A percentile compares a stretch with the other conserved stretches of the same genome.
Evolutionary conservation across 2,888 invertebrate genomes (phyloP).

Genomic region (Seira ritae): DNA sequence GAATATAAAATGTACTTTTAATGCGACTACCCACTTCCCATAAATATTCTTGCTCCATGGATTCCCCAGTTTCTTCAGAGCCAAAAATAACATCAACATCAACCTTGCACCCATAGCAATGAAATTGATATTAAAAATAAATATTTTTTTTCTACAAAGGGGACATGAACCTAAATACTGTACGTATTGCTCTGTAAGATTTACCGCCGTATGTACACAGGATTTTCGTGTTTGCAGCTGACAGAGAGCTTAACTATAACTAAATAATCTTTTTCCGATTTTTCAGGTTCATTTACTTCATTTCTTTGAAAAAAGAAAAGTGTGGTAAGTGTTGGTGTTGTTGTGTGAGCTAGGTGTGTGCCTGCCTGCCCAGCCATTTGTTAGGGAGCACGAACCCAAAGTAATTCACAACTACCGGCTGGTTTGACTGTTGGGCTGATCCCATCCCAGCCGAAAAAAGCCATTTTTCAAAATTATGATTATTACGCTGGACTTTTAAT

Average conservation of each 20-base stretch:
- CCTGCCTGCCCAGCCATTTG: background rate
- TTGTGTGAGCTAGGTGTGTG: background rate
- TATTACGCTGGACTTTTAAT: constrained; percentile 59
- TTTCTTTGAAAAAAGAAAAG: constrained; percentile 21
- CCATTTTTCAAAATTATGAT: constrained; percentile 61
- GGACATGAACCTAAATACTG: too few species aligned
- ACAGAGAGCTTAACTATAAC: constrained; percentile 30
- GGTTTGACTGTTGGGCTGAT: constrained; percentile 24
- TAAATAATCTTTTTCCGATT: constrained; percentile 48
- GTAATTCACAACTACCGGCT: constrained; percentile 38
- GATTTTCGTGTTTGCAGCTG: constrained; percentile 37
- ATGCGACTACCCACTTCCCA: too few species aligned
- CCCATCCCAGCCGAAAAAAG: constrained; percentile 39
- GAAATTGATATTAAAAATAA: too few species aligned
- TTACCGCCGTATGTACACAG: background rate
- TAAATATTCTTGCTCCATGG: too few species aligned
- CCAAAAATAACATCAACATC: too few species aligned
- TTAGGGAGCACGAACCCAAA: constrained; percentile 30
- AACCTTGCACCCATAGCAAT: too few species aligned
- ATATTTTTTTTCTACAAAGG: too few species aligned
- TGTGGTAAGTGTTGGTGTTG: constrained; percentile 25
- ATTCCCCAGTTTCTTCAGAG: too few species aligned
- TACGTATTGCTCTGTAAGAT: too few species aligned
- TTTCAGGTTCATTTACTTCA: constrained; percentile 38
- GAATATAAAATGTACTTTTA: too few species aligned